phyloP scores from a whole-genome alignment of 2,113 vertebrate species.

The Chaetops frenatus region DNA sequence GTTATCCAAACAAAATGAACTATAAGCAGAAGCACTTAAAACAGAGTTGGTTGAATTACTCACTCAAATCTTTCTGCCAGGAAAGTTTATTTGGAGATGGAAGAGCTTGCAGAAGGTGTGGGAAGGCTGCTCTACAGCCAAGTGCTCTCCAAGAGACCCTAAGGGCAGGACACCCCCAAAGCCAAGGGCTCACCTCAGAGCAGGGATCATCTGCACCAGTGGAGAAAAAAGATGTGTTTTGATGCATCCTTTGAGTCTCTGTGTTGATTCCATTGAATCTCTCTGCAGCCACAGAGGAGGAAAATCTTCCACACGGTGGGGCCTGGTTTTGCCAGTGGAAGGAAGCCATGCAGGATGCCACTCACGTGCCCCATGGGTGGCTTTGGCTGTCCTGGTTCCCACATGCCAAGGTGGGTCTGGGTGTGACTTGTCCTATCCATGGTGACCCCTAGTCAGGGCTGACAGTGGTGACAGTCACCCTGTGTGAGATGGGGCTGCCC shows the following conservation, averaged over 20 bases:
- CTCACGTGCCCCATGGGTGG: rapidly evolving
- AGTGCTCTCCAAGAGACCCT: background rate
- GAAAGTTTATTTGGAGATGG: constrained; percentile 60
- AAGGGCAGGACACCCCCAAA: background rate
- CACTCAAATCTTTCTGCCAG: background rate
- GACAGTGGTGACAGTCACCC: background rate
- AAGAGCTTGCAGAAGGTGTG: background rate
- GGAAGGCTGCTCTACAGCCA: background rate
- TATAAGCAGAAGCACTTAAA: constrained; percentile 20
- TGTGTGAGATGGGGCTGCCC: rapidly evolving
- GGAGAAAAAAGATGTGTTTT: background rate
- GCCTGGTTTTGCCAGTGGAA: background rate
- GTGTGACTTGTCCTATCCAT: rapidly evolving
- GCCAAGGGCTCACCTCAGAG: background rate
- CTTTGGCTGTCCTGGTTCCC: background rate
- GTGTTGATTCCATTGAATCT: background rate
- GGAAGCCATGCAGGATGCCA: rapidly evolving
- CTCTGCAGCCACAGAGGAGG: background rate
- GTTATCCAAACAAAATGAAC: constrained; percentile 49
- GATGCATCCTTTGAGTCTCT: background rate
- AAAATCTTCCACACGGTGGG: background rate
- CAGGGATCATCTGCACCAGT: rapidly evolving
- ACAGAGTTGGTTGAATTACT: background rate
- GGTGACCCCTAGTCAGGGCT: background rate
- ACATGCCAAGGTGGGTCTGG: rapidly evolving